Conservation (phyloP, 2,797 vertebrate species). For the Heteromormyrus szaboi region DNA sequence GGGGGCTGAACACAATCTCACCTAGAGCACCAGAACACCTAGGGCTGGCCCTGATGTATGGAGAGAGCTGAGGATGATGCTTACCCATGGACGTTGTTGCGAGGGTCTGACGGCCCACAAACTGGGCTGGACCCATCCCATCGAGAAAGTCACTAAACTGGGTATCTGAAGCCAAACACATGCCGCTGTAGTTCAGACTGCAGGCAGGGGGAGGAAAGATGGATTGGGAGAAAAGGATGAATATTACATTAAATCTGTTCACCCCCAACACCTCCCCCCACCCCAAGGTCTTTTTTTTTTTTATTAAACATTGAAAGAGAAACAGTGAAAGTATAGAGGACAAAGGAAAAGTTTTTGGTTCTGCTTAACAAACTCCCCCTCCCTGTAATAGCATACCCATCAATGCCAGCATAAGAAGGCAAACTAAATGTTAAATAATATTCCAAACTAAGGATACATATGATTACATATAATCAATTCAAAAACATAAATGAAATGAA, state of each 20-base stretch:
- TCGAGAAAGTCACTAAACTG: conserved; percentile 82
- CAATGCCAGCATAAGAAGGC: background rate
- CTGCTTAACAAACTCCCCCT: background rate
- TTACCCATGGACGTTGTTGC: conserved; percentile 83
- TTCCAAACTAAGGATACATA: background rate
- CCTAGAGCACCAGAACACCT: background rate
- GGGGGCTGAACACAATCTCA: background rate
- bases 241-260: background rate
- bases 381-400: background rate
- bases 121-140: conserved; percentile 82
- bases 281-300: background rate
- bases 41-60: background rate
- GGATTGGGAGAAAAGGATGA: background rate
- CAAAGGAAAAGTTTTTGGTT: background rate
- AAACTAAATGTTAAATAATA: background rate
- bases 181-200: conserved; percentile 94
- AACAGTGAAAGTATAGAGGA: background rate
- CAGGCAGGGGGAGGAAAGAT: conserved; percentile 25
- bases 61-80: conserved; percentile 25
- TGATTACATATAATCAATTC: background rate
- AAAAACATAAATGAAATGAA: background rate
- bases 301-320: background rate
- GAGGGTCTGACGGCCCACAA: conserved; percentile 79
- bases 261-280: background rate
- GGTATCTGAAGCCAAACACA: conserved; percentile 82